Percentiles rank a stretch among this genome's conserved stretches.
Evolutionary conservation across 2,113 vertebrate species (phyloP).

Genomic region (Esox niger): DNA sequence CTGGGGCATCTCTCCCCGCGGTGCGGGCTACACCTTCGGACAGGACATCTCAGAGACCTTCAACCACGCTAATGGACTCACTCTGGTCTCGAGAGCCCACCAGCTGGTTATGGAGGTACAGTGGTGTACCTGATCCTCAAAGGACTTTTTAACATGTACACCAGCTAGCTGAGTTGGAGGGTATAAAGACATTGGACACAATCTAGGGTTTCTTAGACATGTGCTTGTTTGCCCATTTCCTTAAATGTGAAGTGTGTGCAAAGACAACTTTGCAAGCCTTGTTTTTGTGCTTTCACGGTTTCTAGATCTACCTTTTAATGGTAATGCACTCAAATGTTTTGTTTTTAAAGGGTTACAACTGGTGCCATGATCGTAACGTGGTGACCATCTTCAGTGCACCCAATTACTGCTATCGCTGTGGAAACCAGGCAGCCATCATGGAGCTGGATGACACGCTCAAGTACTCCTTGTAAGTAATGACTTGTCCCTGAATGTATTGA

Average conservation of each 20-base stretch:
- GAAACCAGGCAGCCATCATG: conserved; percentile 83
- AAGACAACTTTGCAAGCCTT: too few species aligned
- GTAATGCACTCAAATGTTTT: not conserved
- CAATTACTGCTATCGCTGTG: conserved; percentile 78
- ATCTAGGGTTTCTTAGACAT: not conserved
- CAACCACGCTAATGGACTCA: conserved; percentile 97
- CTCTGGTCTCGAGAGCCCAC: conserved; percentile 96
- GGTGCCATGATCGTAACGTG: conserved; percentile 77
- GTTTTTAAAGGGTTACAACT: conserved; percentile 71
- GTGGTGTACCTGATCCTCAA: not conserved
- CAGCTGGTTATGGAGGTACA: conserved; percentile 97
- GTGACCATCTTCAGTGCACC: conserved; percentile 78
- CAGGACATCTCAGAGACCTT: conserved; percentile 99
- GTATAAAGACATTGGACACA: too few species aligned
- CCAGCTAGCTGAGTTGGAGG: too few species aligned
- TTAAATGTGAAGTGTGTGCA: too few species aligned
- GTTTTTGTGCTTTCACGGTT: too few species aligned
- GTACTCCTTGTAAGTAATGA: conserved; percentile 94
- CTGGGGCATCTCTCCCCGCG: conserved; percentile 76
- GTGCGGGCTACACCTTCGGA: conserved; percentile 86
- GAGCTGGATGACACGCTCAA: conserved; percentile 98
- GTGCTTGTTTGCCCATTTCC: too few species aligned
- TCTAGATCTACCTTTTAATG: not conserved
- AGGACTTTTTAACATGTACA: not conserved
- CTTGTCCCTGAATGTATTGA: not conserved